Evolutionary conservation across 2,888 invertebrate species (phyloP).

Genomic region (Lochmaea crataegi): DNA sequence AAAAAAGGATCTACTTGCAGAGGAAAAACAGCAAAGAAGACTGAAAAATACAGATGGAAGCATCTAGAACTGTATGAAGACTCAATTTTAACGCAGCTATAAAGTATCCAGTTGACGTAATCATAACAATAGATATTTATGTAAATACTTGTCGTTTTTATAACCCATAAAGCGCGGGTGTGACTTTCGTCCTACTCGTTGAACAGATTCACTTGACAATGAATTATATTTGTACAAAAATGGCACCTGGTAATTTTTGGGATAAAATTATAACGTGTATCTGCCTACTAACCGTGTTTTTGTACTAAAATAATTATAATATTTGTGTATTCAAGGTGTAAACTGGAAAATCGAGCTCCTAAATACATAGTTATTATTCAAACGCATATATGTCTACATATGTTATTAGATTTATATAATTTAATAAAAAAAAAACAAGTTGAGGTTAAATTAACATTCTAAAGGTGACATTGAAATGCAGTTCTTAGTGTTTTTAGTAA

Average conservation of each 20-base stretch:
- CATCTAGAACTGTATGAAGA: background rate
- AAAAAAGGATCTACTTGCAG: too few species aligned
- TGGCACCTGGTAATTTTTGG: constrained; percentile 9
- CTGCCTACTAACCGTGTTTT: constrained; percentile 12
- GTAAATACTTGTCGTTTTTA: background rate
- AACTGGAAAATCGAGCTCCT: background rate
- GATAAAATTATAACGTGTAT: background rate
- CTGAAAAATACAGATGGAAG: too few species aligned
- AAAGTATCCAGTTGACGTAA: background rate
- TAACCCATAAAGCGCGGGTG: background rate
- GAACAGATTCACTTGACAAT: constrained; percentile 10
- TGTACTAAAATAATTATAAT: background rate
- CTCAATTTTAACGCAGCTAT: background rate
- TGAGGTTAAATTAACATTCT: constrained; percentile 6
- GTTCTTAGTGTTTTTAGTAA: background rate
- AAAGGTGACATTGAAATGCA: constrained; percentile 12
- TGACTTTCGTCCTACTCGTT: constrained; percentile 11
- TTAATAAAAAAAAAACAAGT: background rate
- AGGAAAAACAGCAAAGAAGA: too few species aligned
- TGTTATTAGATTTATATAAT: constrained; percentile 3
- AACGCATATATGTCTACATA: constrained; percentile 11
- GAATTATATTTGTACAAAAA: background rate
- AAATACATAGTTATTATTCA: constrained; percentile 11
- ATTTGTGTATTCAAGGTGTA: constrained; percentile 4
- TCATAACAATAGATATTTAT: constrained; percentile 7